These are phyloP conservation scores for Agrenia bidenticulata DNA, from an alignment of 2,888 invertebrate genomes.

Conservation along the genomic window DNA sequence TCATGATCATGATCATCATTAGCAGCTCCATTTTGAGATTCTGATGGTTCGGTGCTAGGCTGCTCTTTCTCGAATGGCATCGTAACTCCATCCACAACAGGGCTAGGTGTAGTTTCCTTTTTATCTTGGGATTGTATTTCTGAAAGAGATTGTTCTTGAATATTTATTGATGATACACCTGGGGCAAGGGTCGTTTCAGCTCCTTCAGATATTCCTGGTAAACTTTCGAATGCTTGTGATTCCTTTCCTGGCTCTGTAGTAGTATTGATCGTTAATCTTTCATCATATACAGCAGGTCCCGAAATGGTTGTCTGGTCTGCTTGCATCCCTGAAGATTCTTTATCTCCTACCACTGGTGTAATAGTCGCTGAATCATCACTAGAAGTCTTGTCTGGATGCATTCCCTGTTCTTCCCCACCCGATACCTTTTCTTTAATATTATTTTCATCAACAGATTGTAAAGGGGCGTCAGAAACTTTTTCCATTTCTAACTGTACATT, in stretches of 20 bases:
- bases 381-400: background rate
- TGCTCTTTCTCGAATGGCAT: no score
- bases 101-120: no score
- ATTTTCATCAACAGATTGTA: background rate
- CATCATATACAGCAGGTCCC: background rate
- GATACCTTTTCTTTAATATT: background rate
- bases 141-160: no score
- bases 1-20: background rate
- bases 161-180: no score
- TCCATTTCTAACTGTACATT: background rate
- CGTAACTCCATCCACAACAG: no score
- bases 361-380: background rate
- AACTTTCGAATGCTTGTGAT: no score
- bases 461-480: background rate
- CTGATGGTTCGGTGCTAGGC: background rate
- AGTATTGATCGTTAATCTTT: background rate
- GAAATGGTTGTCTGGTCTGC: background rate
- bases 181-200: no score
- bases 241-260: no score
- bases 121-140: no score
- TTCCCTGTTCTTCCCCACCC: background rate
- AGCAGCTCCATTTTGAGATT: background rate
- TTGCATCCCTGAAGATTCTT: background rate
- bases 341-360: background rate
- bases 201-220: no score